Evolutionary conservation across 2,113 vertebrate genomes (phyloP).

Genomic region (Semicossyphus pulcher): DNA sequence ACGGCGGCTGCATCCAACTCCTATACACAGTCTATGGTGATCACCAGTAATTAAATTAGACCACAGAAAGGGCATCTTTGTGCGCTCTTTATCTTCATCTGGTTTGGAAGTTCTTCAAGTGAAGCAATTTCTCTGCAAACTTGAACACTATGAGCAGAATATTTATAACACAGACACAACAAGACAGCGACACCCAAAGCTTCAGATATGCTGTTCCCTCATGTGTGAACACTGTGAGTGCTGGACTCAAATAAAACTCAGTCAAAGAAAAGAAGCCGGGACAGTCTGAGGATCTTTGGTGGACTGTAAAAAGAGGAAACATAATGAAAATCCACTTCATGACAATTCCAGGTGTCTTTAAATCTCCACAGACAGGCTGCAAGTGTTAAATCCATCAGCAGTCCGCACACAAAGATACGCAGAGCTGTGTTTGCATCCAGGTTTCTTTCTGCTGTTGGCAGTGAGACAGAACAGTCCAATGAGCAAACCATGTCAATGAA

Average conservation of each 20-base stretch:
- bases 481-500: constrained; percentile 38
- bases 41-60: background rate
- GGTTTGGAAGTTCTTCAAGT: background rate
- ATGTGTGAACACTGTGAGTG: background rate
- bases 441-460: constrained; percentile 41
- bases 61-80: background rate
- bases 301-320: constrained; percentile 34
- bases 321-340: constrained; percentile 40
- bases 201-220: background rate
- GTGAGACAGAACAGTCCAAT: constrained; percentile 14
- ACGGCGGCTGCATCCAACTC: too few relatives aligned
- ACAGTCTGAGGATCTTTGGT: constrained; percentile 14
- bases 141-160: background rate
- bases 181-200: background rate
- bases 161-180: background rate
- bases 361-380: constrained; percentile 50
- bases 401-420: background rate
- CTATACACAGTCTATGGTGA: too few relatives aligned
- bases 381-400: constrained; percentile 66
- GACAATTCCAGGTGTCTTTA: constrained; percentile 63
- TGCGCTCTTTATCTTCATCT: too few relatives aligned
- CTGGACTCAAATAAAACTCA: background rate
- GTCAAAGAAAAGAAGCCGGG: background rate
- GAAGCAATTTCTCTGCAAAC: background rate
- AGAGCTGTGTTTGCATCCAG: constrained; percentile 19